Percentiles rank a stretch among this genome's conserved stretches.
Conservation (phyloP, 2,797 vertebrate species). For the Peromyscus nudipes region DNA sequence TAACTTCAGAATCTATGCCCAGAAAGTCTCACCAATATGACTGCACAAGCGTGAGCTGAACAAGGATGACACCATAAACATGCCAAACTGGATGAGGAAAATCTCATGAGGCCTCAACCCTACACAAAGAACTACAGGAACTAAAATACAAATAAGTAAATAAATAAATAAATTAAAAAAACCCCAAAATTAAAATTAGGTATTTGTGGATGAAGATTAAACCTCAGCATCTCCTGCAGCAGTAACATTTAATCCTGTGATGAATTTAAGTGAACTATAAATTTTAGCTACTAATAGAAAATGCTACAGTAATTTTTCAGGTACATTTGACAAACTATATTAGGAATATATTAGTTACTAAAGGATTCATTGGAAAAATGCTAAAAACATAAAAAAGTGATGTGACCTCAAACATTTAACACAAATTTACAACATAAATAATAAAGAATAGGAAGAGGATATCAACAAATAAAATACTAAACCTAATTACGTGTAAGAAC, state of each 20-base stretch:
- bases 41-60: not conserved
- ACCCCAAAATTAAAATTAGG: slow-evolving; percentile 31
- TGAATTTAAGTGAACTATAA: not conserved
- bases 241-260: not conserved
- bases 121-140: not conserved
- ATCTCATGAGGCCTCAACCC: not conserved
- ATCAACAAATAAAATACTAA: slow-evolving; percentile 1
- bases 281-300: slow-evolving; percentile 6
- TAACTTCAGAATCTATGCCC: not conserved
- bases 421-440: not conserved
- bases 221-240: not conserved
- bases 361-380: not conserved
- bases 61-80: not conserved
- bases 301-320: not conserved
- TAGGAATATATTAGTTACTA: not conserved
- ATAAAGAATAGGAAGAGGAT: slow-evolving; percentile 1
- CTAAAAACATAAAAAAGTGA: slow-evolving; percentile 8
- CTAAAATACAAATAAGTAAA: not conserved
- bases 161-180: not conserved
- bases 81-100: not conserved
- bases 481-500: not conserved
- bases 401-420: not conserved
- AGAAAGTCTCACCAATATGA: not conserved
- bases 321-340: not conserved
- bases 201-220: slow-evolving; percentile 30